phyloP scores from a whole-genome alignment of 2,797 vertebrate genomes.

The Mormyrus hasselquistii region DNA sequence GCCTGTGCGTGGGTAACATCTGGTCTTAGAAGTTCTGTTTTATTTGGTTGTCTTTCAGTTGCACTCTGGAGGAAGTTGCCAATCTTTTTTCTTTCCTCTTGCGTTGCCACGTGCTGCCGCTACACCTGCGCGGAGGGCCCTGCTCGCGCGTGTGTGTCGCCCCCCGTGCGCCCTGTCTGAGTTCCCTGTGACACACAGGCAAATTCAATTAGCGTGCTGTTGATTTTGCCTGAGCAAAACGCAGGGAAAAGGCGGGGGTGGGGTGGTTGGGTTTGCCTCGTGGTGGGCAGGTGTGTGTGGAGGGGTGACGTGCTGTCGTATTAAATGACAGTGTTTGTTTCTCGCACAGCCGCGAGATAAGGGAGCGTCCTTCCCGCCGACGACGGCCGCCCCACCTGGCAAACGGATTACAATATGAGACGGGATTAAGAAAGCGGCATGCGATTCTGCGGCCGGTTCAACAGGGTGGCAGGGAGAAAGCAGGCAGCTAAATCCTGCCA shows the following conservation, averaged over 20 bases:
- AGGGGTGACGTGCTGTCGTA: not conserved
- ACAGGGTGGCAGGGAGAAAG: not conserved
- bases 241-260: not conserved
- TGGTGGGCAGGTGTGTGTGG: not conserved
- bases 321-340: not conserved
- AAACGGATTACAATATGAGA: conserved; percentile 13
- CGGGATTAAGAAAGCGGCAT: conserved; percentile 1
- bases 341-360: not conserved
- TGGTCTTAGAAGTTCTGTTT: not conserved
- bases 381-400: not conserved
- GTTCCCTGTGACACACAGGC: conserved; percentile 8
- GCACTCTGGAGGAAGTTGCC: not conserved
- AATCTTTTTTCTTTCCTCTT: not conserved
- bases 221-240: conserved; percentile 15
- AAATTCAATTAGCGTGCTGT: conserved; percentile 21
- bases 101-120: not conserved
- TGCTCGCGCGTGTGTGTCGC: not conserved
- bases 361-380: not conserved
- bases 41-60: not conserved
- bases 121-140: not conserved
- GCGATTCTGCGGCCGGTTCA: not conserved
- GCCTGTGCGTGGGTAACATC: not conserved
- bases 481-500: conserved; percentile 10
- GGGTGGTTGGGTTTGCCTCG: not conserved
- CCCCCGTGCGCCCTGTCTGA: not conserved